A percentile compares a stretch with the other conserved stretches of the same genome.
These are phyloP conservation scores for Apotomis capreana DNA, from an alignment of 2,888 invertebrate genomes.

Conservation along the genomic window DNA sequence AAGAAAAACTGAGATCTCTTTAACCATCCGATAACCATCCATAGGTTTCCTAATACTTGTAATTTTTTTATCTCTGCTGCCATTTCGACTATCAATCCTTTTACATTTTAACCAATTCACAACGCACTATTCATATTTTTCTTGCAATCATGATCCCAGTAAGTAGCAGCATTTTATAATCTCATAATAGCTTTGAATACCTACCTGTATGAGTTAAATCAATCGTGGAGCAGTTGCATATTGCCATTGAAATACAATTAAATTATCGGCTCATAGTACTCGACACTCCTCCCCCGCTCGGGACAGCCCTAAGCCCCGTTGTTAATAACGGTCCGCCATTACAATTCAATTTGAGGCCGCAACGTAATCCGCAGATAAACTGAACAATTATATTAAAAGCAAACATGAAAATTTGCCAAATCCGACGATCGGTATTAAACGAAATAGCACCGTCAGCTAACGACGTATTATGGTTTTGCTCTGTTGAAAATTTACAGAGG, in stretches of 20 bases:
- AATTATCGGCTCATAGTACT: slow-evolving; percentile 5
- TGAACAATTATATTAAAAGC: slow-evolving; percentile 81
- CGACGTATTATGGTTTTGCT: slow-evolving; percentile 29
- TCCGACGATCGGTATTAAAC: slow-evolving; percentile 67
- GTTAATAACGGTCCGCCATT: slow-evolving; percentile 80
- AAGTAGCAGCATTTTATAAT: no score
- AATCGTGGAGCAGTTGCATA: background rate
- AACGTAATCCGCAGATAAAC: slow-evolving; percentile 78
- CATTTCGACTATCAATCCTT: no score
- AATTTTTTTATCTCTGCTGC: no score
- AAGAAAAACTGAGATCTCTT: no score
- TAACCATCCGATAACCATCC: no score
- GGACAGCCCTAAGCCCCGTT: slow-evolving; percentile 68
- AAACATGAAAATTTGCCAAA: slow-evolving; percentile 76
- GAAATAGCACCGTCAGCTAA: slow-evolving; percentile 70
- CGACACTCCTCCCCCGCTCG: slow-evolving; percentile 37
- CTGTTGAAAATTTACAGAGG: slow-evolving; percentile 12
- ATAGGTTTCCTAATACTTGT: no score
- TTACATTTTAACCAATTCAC: no score
- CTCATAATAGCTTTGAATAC: no score
- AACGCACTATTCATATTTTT: no score
- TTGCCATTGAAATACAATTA: slow-evolving; percentile 13
- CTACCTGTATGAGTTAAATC: background rate
- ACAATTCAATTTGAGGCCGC: slow-evolving; percentile 79
- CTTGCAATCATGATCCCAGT: no score